phyloP scores from a whole-genome alignment of 1,140 invertebrate species.

The Brachionus calyciflorus region DNA sequence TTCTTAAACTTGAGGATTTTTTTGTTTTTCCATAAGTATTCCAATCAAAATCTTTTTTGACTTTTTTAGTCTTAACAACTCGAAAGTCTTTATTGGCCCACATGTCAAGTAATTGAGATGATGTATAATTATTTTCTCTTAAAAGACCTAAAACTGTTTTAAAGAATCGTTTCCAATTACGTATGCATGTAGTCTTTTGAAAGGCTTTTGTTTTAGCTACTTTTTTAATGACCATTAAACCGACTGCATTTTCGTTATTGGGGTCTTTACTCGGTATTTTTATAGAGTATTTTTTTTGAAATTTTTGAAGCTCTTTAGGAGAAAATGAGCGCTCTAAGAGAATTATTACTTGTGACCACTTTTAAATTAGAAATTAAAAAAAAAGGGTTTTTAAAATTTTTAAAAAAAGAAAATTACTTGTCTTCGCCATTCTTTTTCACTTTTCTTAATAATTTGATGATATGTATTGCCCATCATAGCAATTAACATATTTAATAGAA shows the following conservation, averaged over 20 bases:
- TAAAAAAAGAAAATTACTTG: constrained; percentile 67
- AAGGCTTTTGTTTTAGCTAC: constrained; percentile 91
- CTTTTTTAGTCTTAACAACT: constrained; percentile 13
- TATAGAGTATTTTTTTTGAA: constrained; percentile 90
- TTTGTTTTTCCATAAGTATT: not conserved
- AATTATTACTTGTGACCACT: constrained; percentile 98
- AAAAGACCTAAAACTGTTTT: constrained; percentile 7
- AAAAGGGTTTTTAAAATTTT: constrained; percentile 33
- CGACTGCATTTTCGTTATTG: constrained; percentile 65
- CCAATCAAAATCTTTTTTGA: constrained; percentile 25
- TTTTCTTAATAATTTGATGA: constrained; percentile 81
- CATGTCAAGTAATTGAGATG: not conserved
- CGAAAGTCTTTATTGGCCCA: constrained; percentile 24
- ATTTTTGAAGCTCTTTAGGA: constrained; percentile 79
- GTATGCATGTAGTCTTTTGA: constrained; percentile 89
- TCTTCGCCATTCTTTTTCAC: constrained; percentile 97
- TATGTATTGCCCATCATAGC: constrained; percentile 67
- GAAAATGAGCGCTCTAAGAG: constrained; percentile 86
- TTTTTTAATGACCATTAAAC: constrained; percentile 95
- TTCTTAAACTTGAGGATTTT: not conserved
- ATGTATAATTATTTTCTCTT: constrained; percentile 12
- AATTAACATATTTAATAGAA: constrained; percentile 66
- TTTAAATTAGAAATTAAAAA: too few relatives aligned
- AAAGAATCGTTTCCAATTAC: constrained; percentile 77
- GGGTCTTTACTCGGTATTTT: constrained; percentile 65